phyloP scores from a whole-genome alignment of 2,113 vertebrate species.

The Eptesicus fuscus region DNA sequence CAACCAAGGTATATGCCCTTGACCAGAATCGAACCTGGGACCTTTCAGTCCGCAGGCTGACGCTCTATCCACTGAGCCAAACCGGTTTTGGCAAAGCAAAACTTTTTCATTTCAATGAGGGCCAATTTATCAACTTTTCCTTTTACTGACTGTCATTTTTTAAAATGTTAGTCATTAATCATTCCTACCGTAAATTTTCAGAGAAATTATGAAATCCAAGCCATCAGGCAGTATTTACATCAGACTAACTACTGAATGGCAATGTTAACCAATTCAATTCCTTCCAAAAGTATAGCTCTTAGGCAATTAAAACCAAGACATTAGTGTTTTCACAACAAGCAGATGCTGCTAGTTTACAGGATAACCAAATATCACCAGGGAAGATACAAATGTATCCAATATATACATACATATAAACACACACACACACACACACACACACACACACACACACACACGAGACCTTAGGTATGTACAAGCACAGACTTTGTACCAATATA shows the following conservation, averaged over 20 bases:
- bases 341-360: slow-evolving; percentile 30
- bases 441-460: not conserved
- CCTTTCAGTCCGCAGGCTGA: too few species aligned
- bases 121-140: not conserved
- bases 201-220: slow-evolving; percentile 10
- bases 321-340: not conserved
- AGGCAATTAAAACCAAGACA: not conserved
- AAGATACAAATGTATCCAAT: not conserved
- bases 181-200: not conserved
- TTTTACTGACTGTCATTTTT: not conserved
- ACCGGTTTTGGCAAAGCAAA: too few species aligned
- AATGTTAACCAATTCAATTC: slow-evolving; percentile 3
- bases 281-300: not conserved
- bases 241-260: not conserved
- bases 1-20: too few species aligned
- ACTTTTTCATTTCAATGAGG: slow-evolving; percentile 12
- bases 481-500: not conserved
- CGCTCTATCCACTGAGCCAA: too few species aligned
- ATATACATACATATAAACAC: not conserved
- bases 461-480: not conserved
- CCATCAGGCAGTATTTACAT: not conserved
- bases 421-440: not conserved
- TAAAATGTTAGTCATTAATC: not conserved
- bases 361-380: not conserved
- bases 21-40: too few species aligned